Evolutionary conservation across 2,113 vertebrate species (phyloP), one percentile per base, ranked within the genome.

Genomic region (Passer montanus): DNA sequence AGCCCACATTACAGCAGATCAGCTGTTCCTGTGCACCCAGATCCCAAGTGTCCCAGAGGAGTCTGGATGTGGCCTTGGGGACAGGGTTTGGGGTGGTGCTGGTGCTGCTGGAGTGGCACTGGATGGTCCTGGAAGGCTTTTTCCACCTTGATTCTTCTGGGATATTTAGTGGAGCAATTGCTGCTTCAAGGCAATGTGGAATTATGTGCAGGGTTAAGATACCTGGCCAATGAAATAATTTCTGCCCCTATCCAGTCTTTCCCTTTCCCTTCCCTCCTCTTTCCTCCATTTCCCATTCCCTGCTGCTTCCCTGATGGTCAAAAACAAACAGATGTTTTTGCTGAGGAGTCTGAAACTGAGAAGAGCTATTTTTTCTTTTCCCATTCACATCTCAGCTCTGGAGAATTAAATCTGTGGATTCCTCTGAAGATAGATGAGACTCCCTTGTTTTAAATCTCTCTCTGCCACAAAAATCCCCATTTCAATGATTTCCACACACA

Each of bases 101-200:
- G 62, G 4, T 37, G 52, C 4, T 6, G 15, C 60, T 80, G 62
- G 47, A 20, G 17, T 43, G 80, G 56, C 26, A 31, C 81, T 73
- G 68, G 27, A 0, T 16, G 59, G 3, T 41, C 30, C 60, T n/a
- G 43, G 0, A 1, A 35, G 50, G 7, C 35, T 24, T 24, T 28
- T 2, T 72, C 52, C 1, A 1, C 52, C 35, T 3, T 11, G 16
- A 3, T 31, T 3, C 1, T 31, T 15, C 52, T 59, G 72, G 43
- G 4, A 55, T 68, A 60, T 50, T 91, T 28, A 50, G 17, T 27
- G 26, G 46, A 90, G 52, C 28, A 59, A 43, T 41, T 81, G 24
- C 23, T 86, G 49, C 49, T 60, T 89, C 84, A 62, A 64, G 49
- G 7, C 35, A 28, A 19, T 7, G 33, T 33, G 64, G 44, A 84